Base-by-base conservation (phyloP, 1,140 invertebrate species). In the Phthorimaea operculella region DNA sequence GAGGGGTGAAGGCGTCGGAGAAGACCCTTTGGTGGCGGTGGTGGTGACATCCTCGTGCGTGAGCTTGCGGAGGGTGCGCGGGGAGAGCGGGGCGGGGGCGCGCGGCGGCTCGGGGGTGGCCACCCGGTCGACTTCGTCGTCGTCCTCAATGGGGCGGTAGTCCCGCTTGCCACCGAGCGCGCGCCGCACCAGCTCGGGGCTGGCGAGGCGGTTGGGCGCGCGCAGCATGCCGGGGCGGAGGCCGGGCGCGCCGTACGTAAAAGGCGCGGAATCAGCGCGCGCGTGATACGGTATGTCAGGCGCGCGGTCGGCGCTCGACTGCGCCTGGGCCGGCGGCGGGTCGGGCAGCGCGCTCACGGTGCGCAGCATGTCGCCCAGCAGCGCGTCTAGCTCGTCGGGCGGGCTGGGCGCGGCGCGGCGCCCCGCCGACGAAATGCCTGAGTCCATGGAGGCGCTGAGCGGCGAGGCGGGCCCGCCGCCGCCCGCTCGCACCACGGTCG, bases 391-490 rank as follows among this genome's bases (percentile, higher is more conserved):
- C 74, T 81, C 77, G 63, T 82, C 78, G 39, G 78, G 77, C 57
- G 83, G 82, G 36, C 83, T 85, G 62, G 83, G 84, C 48, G 85
- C 83, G 58, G 83, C 83, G 74, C 75, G 87, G 72, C 77, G 87
- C 71, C 87, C 89, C 67, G 90, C 89, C 54, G 92, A 93, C 65
- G 92, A 93, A 63, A 94, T 94, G 60, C 93, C 92, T 58, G 92
- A 93, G 87, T 94, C 93, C 90, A 94, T 93, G 69, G 92, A 94
- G 69, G 92, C 91, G 63, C 91, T 92, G 82, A 93, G 88, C 61
- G 91, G 90, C 57, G 91, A 90, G 57, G 89, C 87, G 42, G 90
- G 88, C 51, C 87, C 85, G 64, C 85, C 84, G 58, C 81, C 79
- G 58, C 81, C 79, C 58, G 74, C 87, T 57, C 85, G 78, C 51